Evolutionary conservation across 2,888 invertebrate genomes (phyloP).

Genomic region (Noctua fimbriata): DNA sequence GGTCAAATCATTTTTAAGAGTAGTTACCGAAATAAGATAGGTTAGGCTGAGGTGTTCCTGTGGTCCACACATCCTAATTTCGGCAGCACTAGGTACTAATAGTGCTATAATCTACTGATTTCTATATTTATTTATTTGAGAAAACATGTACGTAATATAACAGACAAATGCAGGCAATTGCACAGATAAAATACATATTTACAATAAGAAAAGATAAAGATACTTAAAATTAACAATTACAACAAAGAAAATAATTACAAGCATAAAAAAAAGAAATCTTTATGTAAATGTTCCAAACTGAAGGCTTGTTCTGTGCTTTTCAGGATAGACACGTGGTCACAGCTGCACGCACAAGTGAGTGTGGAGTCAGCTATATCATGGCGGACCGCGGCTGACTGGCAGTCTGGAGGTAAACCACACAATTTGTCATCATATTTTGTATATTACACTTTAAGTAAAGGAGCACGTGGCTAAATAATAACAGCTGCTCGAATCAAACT

Average conservation of each 20-base stretch:
- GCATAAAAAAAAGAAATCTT: no score
- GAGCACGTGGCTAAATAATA: no score
- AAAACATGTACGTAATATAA: no score
- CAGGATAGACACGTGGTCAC: conserved; percentile 88
- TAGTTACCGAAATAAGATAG: not conserved
- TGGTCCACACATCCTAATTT: not conserved
- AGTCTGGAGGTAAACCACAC: conserved; percentile 80
- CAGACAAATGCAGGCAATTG: no score
- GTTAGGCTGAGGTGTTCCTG: not conserved
- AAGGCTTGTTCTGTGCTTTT: conserved; percentile 50
- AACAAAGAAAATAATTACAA: no score
- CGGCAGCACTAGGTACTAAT: not conserved
- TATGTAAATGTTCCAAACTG: not conserved
- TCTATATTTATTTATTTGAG: no score
- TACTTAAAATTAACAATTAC: no score
- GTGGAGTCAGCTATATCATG: conserved; percentile 88
- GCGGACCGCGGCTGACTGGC: conserved; percentile 88
- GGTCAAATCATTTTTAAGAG: not conserved
- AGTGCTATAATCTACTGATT: not conserved
- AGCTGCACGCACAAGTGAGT: conserved; percentile 86
- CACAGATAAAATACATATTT: no score
- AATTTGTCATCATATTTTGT: not conserved
- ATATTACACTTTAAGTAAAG: no score
- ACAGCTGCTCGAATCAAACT: no score
- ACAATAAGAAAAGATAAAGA: no score